Percentiles rank a stretch among this genome's conserved stretches.
Evolutionary conservation across 2,797 vertebrate genomes (phyloP).

Genomic region (Thamnophis elegans): DNA sequence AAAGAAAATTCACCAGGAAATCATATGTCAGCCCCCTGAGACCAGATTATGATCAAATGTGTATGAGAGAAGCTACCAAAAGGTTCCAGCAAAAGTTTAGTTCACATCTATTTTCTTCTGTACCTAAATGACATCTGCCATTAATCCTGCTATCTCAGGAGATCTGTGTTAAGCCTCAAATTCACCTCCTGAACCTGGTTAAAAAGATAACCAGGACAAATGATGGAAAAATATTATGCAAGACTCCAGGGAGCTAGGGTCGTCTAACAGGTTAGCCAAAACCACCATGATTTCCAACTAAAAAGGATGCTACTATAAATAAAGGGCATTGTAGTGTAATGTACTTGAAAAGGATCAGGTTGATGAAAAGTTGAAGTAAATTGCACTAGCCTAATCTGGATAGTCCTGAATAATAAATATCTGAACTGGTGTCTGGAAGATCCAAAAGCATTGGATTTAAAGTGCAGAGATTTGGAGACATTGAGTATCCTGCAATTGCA

Average conservation of each 20-base stretch:
- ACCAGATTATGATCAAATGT: not conserved
- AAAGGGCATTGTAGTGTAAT: not conserved
- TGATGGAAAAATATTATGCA: not conserved
- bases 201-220: not conserved
- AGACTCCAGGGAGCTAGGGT: not conserved
- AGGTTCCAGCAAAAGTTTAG: slow-evolving; percentile 26
- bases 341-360: no score
- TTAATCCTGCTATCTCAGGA: not conserved
- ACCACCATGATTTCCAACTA: not conserved
- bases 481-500: not conserved
- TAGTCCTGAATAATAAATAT: no score
- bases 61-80: not conserved
- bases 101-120: not conserved
- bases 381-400: no score
- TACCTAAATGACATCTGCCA: not conserved
- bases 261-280: not conserved
- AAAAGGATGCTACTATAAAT: not conserved
- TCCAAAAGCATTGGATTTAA: not conserved
- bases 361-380: no score
- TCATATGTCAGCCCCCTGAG: not conserved
- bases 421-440: no score
- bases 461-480: not conserved
- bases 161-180: not conserved
- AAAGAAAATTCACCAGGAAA: not conserved
- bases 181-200: not conserved